Evolutionary conservation across 2,797 vertebrate genomes (phyloP), one percentile per base, ranked within the genome.

Genomic region (Sphenopsis melanotis): DNA sequence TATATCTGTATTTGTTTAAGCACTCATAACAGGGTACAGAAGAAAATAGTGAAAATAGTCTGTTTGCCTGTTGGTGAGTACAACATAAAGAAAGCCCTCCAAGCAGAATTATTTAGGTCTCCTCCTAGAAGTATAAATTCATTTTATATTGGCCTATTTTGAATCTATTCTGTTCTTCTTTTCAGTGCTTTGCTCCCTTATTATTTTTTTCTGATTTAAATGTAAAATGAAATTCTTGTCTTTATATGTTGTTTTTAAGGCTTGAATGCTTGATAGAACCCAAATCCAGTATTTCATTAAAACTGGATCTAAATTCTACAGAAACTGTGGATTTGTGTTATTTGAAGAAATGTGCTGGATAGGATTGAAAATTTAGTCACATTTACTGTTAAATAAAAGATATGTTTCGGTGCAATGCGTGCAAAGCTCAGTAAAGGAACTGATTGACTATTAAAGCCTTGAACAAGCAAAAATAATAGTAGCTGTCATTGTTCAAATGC

Each of bases 51-150:
- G 68, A 87, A 96, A 96, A 95, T 71, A 96, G 70, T 96, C 72
- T 94, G 70, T 89, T 96, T 94, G 55, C 46, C 93, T 96, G 82
- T 96, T 97, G 76, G 34, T 60, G 59, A 89, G 57, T 92, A 71
- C 50, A 93, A 75, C 75, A 88, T 96, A 91, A 97, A 96, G 90
- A 93, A 95, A 95, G 63, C 75, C 94, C 92, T 92, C 77, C 47
- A 91, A 83, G 69, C 87, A 96, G 88, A 97, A 93, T 96, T 97
- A 94, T 96, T 96, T 90, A 92, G 69, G 13, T 94, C 64, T 96
- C 63, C 92, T 97, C 52, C 75, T 91, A 92, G 87, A 97, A 95
- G 91, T 95, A 93, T 55, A 92, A 77, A 92, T 94, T 90, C 11
- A 34, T 85, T 97, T 96, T 95, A 93, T 81, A 92, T 79, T 96